A percentile compares a stretch with the other conserved stretches of the same genome.
These are phyloP conservation scores for Julus scanicus DNA, from an alignment of 2,888 invertebrate species.

Conservation along the genomic window DNA sequence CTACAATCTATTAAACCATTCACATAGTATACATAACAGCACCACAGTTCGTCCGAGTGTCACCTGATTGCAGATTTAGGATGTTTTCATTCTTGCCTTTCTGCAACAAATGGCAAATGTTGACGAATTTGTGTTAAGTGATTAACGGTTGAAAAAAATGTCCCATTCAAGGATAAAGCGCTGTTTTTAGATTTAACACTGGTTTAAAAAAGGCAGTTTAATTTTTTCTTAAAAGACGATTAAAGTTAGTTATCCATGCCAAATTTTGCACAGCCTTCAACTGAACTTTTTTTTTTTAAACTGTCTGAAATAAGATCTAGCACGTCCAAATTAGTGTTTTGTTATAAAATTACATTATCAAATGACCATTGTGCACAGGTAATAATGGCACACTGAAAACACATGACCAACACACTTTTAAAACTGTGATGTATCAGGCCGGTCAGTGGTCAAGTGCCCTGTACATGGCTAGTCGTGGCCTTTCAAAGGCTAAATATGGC, in stretches of 20 bases:
- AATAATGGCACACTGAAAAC: no score
- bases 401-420: no score
- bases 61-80: background rate
- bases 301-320: background rate
- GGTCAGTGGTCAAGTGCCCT: no score
- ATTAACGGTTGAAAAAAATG: background rate
- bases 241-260: background rate
- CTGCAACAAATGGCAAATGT: background rate
- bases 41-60: background rate
- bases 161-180: slow-evolving; percentile 24
- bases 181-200: slow-evolving; percentile 6
- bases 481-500: no score
- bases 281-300: background rate
- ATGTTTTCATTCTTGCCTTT: background rate
- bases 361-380: background rate
- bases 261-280: background rate
- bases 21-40: no score
- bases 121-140: slow-evolving; percentile 1
- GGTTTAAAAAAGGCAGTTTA: background rate
- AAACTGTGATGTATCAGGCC: no score
- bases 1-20: no score
- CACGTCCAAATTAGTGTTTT: background rate
- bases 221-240: background rate
- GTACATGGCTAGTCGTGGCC: no score
- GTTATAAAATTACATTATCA: background rate